A percentile compares a stretch with the other conserved stretches of the same genome.
Evolutionary conservation across 1,140 invertebrate genomes (phyloP).

Genomic region (Dolichoris vasculosae): DNA sequence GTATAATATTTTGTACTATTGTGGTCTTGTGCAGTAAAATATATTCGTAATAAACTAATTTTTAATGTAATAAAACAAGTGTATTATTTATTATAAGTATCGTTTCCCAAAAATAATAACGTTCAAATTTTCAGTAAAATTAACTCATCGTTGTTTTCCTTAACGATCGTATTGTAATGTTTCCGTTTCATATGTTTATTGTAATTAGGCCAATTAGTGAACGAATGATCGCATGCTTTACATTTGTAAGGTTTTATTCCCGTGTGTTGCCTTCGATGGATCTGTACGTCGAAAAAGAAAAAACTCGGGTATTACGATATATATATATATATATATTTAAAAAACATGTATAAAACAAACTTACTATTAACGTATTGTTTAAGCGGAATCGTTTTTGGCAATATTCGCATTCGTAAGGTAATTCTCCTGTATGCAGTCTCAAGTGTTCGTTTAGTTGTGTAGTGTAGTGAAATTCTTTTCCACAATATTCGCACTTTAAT

Average conservation of each 20-base stretch:
- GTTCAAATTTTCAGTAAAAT: slow-evolving; percentile 21
- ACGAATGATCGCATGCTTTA: slow-evolving; percentile 77
- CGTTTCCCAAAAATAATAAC: background rate
- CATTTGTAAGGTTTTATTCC: slow-evolving; percentile 78
- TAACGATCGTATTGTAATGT: slow-evolving; percentile 65
- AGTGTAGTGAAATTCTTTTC: slow-evolving; percentile 50
- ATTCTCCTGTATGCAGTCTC: slow-evolving; percentile 85
- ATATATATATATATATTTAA: background rate
- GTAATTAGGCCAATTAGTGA: slow-evolving; percentile 84
- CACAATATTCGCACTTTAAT: slow-evolving; percentile 51
- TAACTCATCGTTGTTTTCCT: slow-evolving; percentile 6
- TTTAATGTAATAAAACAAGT: slow-evolving; percentile 5
- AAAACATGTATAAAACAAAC: background rate
- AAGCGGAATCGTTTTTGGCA: slow-evolving; percentile 62
- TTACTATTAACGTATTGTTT: slow-evolving; percentile 10
- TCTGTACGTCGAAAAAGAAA: slow-evolving; percentile 54
- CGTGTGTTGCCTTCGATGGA: slow-evolving; percentile 78
- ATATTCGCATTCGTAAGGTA: slow-evolving; percentile 80
- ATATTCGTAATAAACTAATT: background rate
- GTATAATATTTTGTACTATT: background rate
- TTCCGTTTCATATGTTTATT: slow-evolving; percentile 85
- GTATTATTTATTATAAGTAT: background rate
- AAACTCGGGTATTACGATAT: too few relatives aligned
- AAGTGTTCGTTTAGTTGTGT: slow-evolving; percentile 47
- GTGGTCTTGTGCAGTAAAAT: background rate